A percentile compares a stretch with the other conserved stretches of the same genome.
phyloP scores from a whole-genome alignment of 2,113 vertebrate genomes.

The Grantiella picta region DNA sequence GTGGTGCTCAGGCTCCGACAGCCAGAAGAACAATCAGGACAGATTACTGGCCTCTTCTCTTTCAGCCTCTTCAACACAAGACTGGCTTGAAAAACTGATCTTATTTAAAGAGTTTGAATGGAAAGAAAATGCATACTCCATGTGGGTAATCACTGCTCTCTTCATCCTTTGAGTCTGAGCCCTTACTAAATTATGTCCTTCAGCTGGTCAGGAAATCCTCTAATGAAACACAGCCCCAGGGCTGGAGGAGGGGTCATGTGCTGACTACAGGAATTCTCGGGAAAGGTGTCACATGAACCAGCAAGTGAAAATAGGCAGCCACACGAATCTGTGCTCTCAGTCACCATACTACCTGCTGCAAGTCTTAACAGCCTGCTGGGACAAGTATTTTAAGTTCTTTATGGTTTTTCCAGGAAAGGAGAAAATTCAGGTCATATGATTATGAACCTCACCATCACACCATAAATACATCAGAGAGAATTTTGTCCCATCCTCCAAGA shows the following conservation, averaged over 20 bases:
- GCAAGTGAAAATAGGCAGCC: background rate
- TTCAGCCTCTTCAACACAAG: background rate
- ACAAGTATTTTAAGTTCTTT: background rate
- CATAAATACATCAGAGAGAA: background rate
- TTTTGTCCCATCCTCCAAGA: background rate
- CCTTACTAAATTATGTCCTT: background rate
- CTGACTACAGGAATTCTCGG: background rate
- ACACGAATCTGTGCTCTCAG: background rate
- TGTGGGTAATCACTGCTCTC: background rate
- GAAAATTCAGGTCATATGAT: background rate
- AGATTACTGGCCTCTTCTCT: background rate
- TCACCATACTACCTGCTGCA: background rate
- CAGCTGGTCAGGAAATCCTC: background rate
- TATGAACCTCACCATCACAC: background rate
- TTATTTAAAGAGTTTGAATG: background rate
- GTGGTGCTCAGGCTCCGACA: background rate
- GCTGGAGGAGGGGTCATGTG: background rate
- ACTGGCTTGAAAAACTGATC: background rate
- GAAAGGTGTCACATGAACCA: background rate
- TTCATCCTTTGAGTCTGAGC: background rate
- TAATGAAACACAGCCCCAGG: background rate
- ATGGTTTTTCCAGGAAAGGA: background rate
- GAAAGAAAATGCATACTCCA: background rate
- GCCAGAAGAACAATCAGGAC: conserved; percentile 2
- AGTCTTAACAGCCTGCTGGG: background rate